phyloP scores from a whole-genome alignment of 2,113 vertebrate genomes.

The Pseudorectes ferrugineus region DNA sequence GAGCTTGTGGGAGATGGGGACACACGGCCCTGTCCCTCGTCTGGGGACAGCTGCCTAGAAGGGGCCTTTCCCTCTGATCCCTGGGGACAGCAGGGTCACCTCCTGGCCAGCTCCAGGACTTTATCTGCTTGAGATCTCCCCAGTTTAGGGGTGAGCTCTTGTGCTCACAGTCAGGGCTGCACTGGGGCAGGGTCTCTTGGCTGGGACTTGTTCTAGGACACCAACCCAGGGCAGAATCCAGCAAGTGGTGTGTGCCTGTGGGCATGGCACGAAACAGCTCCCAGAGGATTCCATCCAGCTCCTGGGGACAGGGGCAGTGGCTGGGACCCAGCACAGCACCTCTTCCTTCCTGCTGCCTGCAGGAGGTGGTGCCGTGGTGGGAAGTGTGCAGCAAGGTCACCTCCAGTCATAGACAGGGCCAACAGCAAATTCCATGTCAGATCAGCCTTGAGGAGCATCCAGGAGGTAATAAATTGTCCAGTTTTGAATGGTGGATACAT shows the following conservation, averaged over 20 bases:
- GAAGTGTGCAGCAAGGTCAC: neutral
- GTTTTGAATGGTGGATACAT: neutral
- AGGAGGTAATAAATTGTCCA: slow-evolving; percentile 35
- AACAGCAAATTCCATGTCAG: neutral
- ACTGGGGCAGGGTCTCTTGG: neutral
- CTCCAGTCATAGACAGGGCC: neutral
- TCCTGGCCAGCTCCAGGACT: neutral
- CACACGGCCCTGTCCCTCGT: neutral
- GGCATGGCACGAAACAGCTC: neutral
- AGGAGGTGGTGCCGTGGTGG: neutral
- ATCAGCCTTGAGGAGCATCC: neutral
- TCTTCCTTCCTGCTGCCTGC: neutral
- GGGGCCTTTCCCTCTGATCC: neutral
- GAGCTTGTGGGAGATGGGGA: neutral
- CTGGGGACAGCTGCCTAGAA: neutral
- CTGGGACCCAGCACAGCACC: neutral
- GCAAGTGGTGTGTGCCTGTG: fast-evolving
- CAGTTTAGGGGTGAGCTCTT: neutral
- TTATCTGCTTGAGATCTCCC: neutral
- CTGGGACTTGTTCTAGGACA: neutral
- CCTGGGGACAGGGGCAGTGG: neutral
- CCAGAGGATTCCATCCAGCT: neutral
- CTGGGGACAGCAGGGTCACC: neutral
- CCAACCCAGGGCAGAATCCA: neutral
- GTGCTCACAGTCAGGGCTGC: neutral